A percentile compares a stretch with the other conserved stretches of the same genome.
phyloP scores from a whole-genome alignment of 2,797 vertebrate genomes.

The Gambelia wislizenii region DNA sequence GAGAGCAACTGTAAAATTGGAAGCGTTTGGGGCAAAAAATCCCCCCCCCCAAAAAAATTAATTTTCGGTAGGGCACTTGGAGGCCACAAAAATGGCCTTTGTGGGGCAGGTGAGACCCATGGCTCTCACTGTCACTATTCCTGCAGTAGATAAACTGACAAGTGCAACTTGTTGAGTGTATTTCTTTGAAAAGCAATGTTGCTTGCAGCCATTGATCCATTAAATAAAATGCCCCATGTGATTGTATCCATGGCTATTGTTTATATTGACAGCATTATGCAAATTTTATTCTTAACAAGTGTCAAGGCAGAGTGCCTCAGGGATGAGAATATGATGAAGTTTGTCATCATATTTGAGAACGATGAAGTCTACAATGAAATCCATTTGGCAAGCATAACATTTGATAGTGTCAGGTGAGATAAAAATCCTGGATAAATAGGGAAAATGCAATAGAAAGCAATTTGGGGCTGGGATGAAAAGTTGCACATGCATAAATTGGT shows the following conservation, averaged over 20 bases:
- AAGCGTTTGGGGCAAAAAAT: too few species aligned
- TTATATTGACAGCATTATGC: slow-evolving; percentile 75
- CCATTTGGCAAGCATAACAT: slow-evolving; percentile 73
- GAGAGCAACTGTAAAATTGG: too few species aligned
- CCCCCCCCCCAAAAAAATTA: too few species aligned
- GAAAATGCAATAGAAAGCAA: not conserved
- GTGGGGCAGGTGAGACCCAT: too few species aligned
- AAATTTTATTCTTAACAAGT: slow-evolving; percentile 71
- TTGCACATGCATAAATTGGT: not conserved
- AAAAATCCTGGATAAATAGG: slow-evolving; percentile 39
- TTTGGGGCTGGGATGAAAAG: not conserved
- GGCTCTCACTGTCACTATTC: too few species aligned
- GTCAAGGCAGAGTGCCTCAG: slow-evolving; percentile 67
- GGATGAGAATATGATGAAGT: slow-evolving; percentile 62
- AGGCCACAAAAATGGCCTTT: not conserved
- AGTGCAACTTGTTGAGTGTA: slow-evolving; percentile 29
- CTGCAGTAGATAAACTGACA: slow-evolving; percentile 38
- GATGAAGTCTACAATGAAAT: slow-evolving; percentile 74
- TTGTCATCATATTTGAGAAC: slow-evolving; percentile 71
- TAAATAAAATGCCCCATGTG: slow-evolving; percentile 12
- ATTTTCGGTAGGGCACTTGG: not conserved
- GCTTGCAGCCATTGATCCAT: slow-evolving; percentile 49
- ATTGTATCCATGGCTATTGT: slow-evolving; percentile 56
- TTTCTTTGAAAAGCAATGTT: slow-evolving; percentile 54
- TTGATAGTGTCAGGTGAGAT: slow-evolving; percentile 56